phyloP scores from a whole-genome alignment of 2,797 vertebrate genomes.

The Peromyscus nudipes region DNA sequence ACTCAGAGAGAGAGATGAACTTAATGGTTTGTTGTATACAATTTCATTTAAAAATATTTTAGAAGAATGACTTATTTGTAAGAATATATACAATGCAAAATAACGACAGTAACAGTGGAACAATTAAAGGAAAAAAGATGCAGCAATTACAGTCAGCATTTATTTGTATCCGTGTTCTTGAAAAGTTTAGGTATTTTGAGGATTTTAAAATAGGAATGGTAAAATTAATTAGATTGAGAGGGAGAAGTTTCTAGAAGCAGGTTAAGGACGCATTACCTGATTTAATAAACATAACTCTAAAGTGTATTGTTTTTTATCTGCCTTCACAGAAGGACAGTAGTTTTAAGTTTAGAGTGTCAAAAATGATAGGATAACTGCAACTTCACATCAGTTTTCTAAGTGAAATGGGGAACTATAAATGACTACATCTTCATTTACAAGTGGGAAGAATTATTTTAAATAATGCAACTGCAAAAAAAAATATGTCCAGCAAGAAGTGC shows the following conservation, averaged over 20 bases:
- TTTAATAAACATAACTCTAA: slow-evolving; percentile 80
- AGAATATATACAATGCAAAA: slow-evolving; percentile 76
- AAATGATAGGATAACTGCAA: slow-evolving; percentile 67
- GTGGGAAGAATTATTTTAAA: slow-evolving; percentile 73
- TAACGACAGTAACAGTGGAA: slow-evolving; percentile 79
- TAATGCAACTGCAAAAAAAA: slow-evolving; percentile 62
- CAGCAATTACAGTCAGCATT: slow-evolving; percentile 76
- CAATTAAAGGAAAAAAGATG: slow-evolving; percentile 77
- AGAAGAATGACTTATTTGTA: slow-evolving; percentile 71
- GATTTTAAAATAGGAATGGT: slow-evolving; percentile 67
- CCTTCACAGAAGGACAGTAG: slow-evolving; percentile 64
- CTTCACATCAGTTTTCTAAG: slow-evolving; percentile 66
- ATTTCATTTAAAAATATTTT: slow-evolving; percentile 85
- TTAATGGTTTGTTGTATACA: slow-evolving; percentile 75
- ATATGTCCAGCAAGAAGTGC: background rate
- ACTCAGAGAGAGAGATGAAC: slow-evolving; percentile 77
- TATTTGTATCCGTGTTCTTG: slow-evolving; percentile 80
- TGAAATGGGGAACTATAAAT: slow-evolving; percentile 52
- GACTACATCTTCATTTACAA: slow-evolving; percentile 59
- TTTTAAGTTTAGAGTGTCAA: slow-evolving; percentile 76
- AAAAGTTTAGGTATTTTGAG: slow-evolving; percentile 76
- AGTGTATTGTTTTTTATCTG: slow-evolving; percentile 78
- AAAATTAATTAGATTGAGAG: slow-evolving; percentile 70
- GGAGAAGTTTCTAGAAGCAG: slow-evolving; percentile 75
- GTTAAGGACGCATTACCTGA: slow-evolving; percentile 73